phyloP scores from a whole-genome alignment of 2,113 vertebrate genomes.

The Lepidothrix coronata region DNA sequence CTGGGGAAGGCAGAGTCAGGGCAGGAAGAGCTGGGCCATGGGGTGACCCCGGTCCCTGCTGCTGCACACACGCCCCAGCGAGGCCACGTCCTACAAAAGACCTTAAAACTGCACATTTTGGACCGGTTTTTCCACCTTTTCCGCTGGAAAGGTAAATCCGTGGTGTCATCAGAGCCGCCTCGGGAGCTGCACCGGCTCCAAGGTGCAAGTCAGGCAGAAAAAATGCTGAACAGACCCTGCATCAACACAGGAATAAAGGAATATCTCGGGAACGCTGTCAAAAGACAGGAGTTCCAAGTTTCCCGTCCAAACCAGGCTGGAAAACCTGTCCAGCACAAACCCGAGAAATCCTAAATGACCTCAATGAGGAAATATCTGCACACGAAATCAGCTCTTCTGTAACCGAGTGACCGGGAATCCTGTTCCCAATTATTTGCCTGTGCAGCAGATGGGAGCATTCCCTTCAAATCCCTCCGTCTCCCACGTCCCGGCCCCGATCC shows the following conservation, averaged over 20 bases:
- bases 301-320: constrained; percentile 14
- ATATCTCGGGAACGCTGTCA: neutral
- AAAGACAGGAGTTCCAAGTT: neutral
- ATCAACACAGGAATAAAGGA: neutral
- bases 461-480: neutral
- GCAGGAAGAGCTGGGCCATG: neutral
- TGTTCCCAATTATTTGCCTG: neutral
- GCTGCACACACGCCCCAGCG: accelerated
- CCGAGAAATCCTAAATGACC: constrained; percentile 17
- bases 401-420: neutral
- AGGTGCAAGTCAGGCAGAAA: neutral
- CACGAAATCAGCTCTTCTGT: neutral
- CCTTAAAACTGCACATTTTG: neutral
- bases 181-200: neutral
- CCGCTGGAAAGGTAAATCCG: neutral
- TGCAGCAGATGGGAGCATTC: neutral
- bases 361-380: constrained; percentile 30
- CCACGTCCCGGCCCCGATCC: neutral
- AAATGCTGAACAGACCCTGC: neutral
- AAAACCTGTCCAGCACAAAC: constrained; percentile 34
- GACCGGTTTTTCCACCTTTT: neutral
- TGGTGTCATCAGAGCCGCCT: neutral
- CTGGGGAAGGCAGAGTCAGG: neutral
- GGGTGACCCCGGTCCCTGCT: neutral
- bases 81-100: neutral